Evolutionary conservation across 35 echinoderm and acorn worm genomes (phyloP).

Genomic region (Nesometra sesokonis): DNA sequence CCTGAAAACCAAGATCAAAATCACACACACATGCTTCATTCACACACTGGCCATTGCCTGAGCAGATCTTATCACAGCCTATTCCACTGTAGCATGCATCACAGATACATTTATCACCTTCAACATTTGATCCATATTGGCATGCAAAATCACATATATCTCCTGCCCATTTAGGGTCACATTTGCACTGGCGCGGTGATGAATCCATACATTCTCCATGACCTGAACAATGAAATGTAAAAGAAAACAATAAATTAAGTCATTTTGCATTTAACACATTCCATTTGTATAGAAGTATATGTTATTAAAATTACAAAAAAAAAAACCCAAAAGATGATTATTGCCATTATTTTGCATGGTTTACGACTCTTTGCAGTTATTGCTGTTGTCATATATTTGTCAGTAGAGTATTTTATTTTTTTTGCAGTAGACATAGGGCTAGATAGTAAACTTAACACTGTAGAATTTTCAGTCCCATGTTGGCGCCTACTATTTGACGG

Average conservation of each 20-base stretch:
- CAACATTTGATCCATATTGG: constrained; percentile 53
- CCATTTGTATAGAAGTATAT: background rate
- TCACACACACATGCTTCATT: constrained; percentile 45
- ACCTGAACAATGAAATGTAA: constrained; percentile 33
- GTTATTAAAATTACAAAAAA: too few relatives aligned
- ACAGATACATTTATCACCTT: constrained; percentile 49
- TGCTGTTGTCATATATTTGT: too few relatives aligned
- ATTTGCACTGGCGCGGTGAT: constrained; percentile 45
- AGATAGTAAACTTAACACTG: too few relatives aligned
- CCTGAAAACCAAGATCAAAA: constrained; percentile 54
- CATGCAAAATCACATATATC: constrained; percentile 55
- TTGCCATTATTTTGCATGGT: too few relatives aligned
- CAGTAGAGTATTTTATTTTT: too few relatives aligned
- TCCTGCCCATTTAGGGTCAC: constrained; percentile 53
- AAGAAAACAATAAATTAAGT: background rate
- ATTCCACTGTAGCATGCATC: constrained; percentile 62
- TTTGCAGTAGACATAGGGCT: too few relatives aligned
- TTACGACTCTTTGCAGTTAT: too few relatives aligned
- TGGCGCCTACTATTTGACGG: too few relatives aligned
- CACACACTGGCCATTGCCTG: constrained; percentile 43
- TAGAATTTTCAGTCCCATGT: too few relatives aligned
- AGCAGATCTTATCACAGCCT: constrained; percentile 55
- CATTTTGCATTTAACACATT: background rate
- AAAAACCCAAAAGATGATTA: too few relatives aligned
- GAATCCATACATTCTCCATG: constrained; percentile 50